Base-by-base conservation (phyloP, 2,888 invertebrate genomes). In the Danaus chrysippus region DNA sequence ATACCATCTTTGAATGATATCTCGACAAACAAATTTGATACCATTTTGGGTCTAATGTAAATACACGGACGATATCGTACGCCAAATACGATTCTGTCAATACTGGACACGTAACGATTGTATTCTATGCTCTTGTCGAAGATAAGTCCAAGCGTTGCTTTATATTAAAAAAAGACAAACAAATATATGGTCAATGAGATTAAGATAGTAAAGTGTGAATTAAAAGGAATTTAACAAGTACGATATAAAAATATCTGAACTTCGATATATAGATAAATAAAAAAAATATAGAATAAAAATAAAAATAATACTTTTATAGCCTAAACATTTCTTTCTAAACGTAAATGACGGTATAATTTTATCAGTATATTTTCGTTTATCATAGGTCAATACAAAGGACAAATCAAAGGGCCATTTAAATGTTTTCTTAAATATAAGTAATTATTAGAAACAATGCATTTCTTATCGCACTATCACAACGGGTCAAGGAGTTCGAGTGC, bases 401-500 rank as follows among this genome's bases (percentile, higher is more conserved):
- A 49, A 49, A 49, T 49, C 49, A 49, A 49, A 49, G 17, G 49
- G 49, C 49, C 17, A 49, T 49, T 49, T 62, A 67, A 63, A 64
- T 70, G 69, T 63, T 64, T 68, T 69, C 43, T 63, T 70, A 67
- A 53, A 68, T 65, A 61, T 58, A 54, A 54, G 46, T 66, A 67
- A 8, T 19, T 76, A 77, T 78, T 84, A 78, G 69, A 76, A 75
- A 74, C 73, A 71, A 73, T 73, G 73, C 74, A 70, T 76, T 70
- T 67, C 63, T 71, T 81, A 83, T 79, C 76, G 53, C 54, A 54
- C 61, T 71, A 72, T 73, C 75, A 71, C 63, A 54, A 60, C 73
- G 76, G 86, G 87, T 86, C 86, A 79, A 74, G 84, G 84, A 79
- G 82, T 71, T 69, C 71, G 81, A 73, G 89, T 77, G 87, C 88